Evolutionary conservation across 37 sponge, comb jelly and placozoan species (phyloP).

Genomic region (Halichondria panicea): DNA sequence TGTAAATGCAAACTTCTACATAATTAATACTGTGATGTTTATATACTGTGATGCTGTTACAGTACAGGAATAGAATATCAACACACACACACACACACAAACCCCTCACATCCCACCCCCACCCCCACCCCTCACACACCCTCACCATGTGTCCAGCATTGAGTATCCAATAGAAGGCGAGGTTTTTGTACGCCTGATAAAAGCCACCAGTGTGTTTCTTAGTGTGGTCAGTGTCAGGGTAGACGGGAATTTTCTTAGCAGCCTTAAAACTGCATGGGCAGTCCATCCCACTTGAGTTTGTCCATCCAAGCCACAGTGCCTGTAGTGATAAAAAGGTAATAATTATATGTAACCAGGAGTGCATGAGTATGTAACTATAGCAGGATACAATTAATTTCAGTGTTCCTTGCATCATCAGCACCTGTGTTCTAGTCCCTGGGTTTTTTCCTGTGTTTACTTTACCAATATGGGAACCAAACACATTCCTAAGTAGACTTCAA

Average conservation of each 20-base stretch:
- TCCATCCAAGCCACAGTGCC: slow-evolving; percentile 72
- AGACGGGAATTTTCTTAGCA: slow-evolving; percentile 42
- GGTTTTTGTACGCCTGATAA: slow-evolving; percentile 44
- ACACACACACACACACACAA: too few species aligned
- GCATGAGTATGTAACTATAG: background rate
- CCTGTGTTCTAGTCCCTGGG: slow-evolving; percentile 3
- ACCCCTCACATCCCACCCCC: too few species aligned
- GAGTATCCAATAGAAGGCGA: slow-evolving; percentile 69
- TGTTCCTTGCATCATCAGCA: too few species aligned
- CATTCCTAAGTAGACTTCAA: too few species aligned
- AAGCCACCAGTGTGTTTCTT: slow-evolving; percentile 62
- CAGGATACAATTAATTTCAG: too few species aligned
- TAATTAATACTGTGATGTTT: too few species aligned
- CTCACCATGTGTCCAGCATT: slow-evolving; percentile 91
- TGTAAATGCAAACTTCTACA: slow-evolving; percentile 9
- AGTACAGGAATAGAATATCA: too few species aligned
- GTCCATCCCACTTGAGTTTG: slow-evolving; percentile 53
- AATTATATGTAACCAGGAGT: background rate
- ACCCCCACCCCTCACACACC: too few species aligned
- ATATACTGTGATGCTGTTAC: too few species aligned
- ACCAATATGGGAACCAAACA: too few species aligned
- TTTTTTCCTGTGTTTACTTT: slow-evolving; percentile 1
- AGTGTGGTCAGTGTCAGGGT: slow-evolving; percentile 39
- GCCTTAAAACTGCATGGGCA: slow-evolving; percentile 28
- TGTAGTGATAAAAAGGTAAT: background rate